phyloP scores from a whole-genome alignment of 2,888 invertebrate species.

The Adineta ricciae region DNA sequence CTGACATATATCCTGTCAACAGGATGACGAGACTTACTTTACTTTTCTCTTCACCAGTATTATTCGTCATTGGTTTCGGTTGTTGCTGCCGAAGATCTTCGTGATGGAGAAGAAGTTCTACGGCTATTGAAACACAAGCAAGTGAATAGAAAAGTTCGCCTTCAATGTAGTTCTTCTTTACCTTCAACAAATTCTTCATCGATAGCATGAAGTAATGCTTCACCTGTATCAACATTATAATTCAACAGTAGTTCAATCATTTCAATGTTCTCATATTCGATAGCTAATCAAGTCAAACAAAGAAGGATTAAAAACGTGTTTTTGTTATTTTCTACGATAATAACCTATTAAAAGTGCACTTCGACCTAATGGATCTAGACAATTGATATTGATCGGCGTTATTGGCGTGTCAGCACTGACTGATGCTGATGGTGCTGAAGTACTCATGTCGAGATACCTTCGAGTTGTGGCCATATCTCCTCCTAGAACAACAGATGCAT shows the following conservation, averaged over 20 bases:
- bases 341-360: conserved; percentile 58
- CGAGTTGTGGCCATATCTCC: conserved; percentile 82
- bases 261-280: conserved; percentile 86
- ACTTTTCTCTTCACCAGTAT: neutral
- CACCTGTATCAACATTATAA: conserved; percentile 77
- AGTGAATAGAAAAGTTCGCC: neutral
- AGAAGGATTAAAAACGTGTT: too few relatives aligned
- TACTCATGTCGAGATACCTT: conserved; percentile 39
- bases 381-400: conserved; percentile 65
- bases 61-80: neutral
- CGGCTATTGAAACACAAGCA: neutral
- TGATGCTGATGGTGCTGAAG: too few relatives aligned
- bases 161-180: neutral
- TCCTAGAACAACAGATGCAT: conserved; percentile 19
- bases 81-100: neutral
- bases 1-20: neutral
- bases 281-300: conserved; percentile 57
- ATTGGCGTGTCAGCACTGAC: conserved; percentile 28
- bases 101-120: neutral
- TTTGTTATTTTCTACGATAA: neutral
- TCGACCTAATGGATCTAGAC: conserved; percentile 80
- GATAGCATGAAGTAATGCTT: conserved; percentile 78
- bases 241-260: conserved; percentile 82
- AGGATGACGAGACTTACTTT: neutral
- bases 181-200: conserved; percentile 90